Percentiles rank a stretch among this genome's conserved stretches.
Conservation (phyloP, 1,140 invertebrate genomes). For the Nasonia longicornis region DNA sequence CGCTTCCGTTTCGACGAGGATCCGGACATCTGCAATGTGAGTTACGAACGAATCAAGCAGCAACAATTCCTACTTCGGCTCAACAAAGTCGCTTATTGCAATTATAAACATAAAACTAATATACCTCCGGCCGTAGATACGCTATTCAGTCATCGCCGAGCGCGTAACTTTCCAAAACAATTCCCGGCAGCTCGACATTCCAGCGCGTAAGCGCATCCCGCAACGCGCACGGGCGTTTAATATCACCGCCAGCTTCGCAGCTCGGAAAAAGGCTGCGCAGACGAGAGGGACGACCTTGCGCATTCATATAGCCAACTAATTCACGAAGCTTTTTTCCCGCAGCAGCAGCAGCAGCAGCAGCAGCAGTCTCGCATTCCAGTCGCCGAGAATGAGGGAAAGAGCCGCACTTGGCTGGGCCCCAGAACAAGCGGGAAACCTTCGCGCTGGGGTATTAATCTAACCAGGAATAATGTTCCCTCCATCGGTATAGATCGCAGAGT, state of each 20-base stretch:
- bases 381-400: background rate
- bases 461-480: conserved; percentile 49
- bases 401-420: conserved; percentile 61
- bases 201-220: background rate
- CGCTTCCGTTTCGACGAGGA: conserved; percentile 87
- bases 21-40: conserved; percentile 76
- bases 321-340: conserved; percentile 1
- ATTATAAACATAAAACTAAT: too few species aligned
- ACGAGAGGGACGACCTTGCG: background rate
- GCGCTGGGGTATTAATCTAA: conserved; percentile 62
- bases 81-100: too few species aligned
- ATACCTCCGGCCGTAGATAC: too few species aligned
- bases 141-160: too few species aligned
- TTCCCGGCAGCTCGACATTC: background rate
- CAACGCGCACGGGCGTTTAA: background rate
- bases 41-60: conserved; percentile 52
- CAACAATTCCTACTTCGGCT: too few species aligned
- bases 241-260: background rate
- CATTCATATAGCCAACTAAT: conserved; percentile 25
- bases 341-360: too few species aligned
- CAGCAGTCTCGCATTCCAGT: background rate
- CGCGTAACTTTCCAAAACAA: too few species aligned
- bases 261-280: background rate
- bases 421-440: conserved; percentile 55
- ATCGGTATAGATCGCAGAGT: background rate